Base-by-base conservation (phyloP, 2,797 vertebrate species). In the Trachurus trachurus region DNA sequence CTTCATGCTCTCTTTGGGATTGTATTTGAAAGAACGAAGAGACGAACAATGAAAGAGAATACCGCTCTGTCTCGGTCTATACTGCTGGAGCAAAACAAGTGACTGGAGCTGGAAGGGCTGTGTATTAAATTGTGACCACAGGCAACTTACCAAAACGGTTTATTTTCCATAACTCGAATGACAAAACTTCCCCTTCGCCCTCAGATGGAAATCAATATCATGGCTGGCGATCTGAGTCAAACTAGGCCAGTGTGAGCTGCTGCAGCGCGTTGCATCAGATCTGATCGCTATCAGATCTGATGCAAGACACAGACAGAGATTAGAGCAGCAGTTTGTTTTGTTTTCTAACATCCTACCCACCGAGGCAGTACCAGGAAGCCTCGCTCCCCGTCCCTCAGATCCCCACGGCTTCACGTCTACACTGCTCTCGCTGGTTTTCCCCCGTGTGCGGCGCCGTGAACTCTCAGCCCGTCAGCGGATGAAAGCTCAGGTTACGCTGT, bases 151-250 rank as follows among this genome's bases (percentile, higher is more conserved):
- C 69, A 53, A 79, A 29, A 72, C 70, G 71, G 74, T 82, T 85
- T n/a, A 80, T 71, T 90, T 90, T 87, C 82, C 83, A 76, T 67
- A 76, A 74, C 74, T 84, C 53, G 56, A 65, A 83, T 62, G 63
- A 82, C 58, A 77, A 84, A 76, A 76, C 53, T 82, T 80, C 50
- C 77, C 71, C 76, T 26, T 77, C 16, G 61, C 50, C 81, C 66
- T 83, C 34, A 73, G 54, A 78, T 60, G 59, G 52, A 79, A 86
- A 89, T 83, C 44, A 26, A 17, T 84, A 89, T 88, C 86, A 57
- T 5, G 16, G 62, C 10, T 80, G 66, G 58, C 52, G 19, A 91
- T 88, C 84, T 90, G 3, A 85, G 79, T 86, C 75, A 80, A 90
- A 88, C 63, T 76, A 78, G 81, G 84, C 34, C 76, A n/a, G 62